Evolutionary conservation across 2,113 vertebrate genomes (phyloP).

Genomic region (Austrofundulus limnaeus): DNA sequence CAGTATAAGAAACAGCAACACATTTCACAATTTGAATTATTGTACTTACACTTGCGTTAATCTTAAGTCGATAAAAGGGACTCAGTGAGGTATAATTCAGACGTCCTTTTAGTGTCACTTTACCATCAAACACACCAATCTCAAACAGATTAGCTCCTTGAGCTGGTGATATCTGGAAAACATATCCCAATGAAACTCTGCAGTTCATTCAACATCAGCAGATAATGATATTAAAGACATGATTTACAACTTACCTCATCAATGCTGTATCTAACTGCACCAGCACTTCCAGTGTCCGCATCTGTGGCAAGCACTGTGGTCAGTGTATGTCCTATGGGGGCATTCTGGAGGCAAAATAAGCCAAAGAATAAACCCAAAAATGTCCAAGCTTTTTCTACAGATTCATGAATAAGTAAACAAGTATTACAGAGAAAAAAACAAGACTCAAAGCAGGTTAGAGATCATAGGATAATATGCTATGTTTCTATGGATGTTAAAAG

Average conservation of each 20-base stretch:
- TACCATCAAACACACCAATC: constrained; percentile 63
- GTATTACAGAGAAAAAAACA: not conserved
- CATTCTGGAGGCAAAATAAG: constrained; percentile 54
- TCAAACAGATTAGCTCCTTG: constrained; percentile 59
- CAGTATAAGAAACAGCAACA: not conserved
- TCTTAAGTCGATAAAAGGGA: constrained; percentile 80
- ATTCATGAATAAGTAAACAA: not conserved
- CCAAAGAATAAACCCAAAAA: not conserved
- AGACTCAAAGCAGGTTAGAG: too few relatives aligned
- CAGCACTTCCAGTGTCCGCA: constrained; percentile 3
- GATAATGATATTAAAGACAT: not conserved
- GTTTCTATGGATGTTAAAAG: too few relatives aligned
- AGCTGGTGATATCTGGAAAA: constrained; percentile 76
- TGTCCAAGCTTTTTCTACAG: not conserved
- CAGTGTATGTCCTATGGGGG: not conserved
- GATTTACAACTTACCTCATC: constrained; percentile 53
- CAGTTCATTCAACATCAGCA: not conserved
- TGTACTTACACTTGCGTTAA: constrained; percentile 76
- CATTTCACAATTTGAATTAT: not conserved
- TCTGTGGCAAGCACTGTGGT: constrained; percentile 57
- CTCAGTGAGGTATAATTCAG: constrained; percentile 81
- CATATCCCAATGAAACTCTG: not conserved
- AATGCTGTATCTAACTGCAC: constrained; percentile 59
- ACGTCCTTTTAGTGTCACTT: constrained; percentile 60
- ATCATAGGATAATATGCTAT: too few relatives aligned